Evolutionary conservation across 2,797 vertebrate species (phyloP).

Genomic region (Numenius phaeopus): DNA sequence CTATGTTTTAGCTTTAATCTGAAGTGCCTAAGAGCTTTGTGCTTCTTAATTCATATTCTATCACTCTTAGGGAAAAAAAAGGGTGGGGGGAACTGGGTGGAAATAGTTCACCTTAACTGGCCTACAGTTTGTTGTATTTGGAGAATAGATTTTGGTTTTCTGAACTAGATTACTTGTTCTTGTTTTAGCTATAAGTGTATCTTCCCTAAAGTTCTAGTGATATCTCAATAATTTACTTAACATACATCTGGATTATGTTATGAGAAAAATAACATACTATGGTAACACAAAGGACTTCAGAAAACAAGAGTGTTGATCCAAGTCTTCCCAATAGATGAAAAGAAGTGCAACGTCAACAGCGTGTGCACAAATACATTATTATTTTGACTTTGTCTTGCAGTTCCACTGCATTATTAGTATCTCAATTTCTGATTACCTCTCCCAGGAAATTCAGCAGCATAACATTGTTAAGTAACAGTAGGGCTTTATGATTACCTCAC

Average conservation of each 20-base stretch:
- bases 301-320: neutral
- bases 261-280: neutral
- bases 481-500: neutral
- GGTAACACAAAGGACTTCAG: neutral
- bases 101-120: conserved; percentile 51
- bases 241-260: neutral
- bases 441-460: neutral
- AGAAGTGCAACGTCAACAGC: neutral
- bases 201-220: neutral
- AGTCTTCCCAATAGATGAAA: neutral
- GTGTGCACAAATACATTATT: neutral
- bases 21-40: conserved; percentile 43
- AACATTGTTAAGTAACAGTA: neutral
- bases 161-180: neutral
- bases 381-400: neutral
- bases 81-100: neutral
- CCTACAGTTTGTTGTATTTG: neutral
- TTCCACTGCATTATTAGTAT: neutral
- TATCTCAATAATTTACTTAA: neutral
- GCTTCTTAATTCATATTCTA: conserved; percentile 50
- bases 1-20: conserved; percentile 59
- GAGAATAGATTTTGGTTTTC: neutral
- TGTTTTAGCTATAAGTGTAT: neutral
- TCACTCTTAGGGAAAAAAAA: neutral
- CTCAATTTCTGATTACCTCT: neutral